Base-by-base conservation (phyloP, 2,888 invertebrate species). In the Dryadula phaetusa region DNA sequence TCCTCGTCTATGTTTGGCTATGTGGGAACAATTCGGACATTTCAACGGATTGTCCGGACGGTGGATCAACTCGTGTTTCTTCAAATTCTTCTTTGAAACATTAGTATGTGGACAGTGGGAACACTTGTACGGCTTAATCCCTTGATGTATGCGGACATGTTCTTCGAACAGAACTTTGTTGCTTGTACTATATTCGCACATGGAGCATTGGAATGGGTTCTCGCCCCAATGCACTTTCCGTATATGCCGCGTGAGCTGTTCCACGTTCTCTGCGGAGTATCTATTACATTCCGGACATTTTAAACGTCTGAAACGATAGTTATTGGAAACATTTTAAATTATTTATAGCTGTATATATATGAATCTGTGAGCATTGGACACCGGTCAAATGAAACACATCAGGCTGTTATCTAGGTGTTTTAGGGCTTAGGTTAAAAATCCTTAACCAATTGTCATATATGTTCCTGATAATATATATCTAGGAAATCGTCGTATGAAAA, bases 101-200 rank as follows among this genome's bases (percentile, higher is more conserved):
- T 84, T 86, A 0, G 84, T 70, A 74, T 90, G 88, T 0, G 84
- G 72, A 12, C 92, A 92, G 64, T 80, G 76, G 0, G 80, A 71
- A 54, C 92, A 92, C 75, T 86, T 84, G 71, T 81, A 92, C 0
- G 92, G 92, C 70, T 92, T 92, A 25, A 88, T 82, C 0, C 91
- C 91, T 72, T 86, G 81, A 46, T 92, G 91, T 1, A 86, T 82
- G 1, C 84, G 58, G 0, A 88, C 80, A 16, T 92, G 91, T 16
- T 90, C 91, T 10, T 86, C 84, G 44, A 89, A 90, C 0, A 88
- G 44, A 0, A 79, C 75, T 46, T 85, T 88, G 61, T 91, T 90
- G 64, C 86, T 84, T 0, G 91, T 89, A 0, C 83, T 82, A 16
- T 91, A 92, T 1, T 88, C 86, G 1, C 91, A 92, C 86, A 88